A percentile compares a stretch with the other conserved stretches of the same genome.
These are phyloP conservation scores for Chrysochloris asiatica DNA, from an alignment of 2,113 vertebrate genomes.

Conservation along the genomic window DNA sequence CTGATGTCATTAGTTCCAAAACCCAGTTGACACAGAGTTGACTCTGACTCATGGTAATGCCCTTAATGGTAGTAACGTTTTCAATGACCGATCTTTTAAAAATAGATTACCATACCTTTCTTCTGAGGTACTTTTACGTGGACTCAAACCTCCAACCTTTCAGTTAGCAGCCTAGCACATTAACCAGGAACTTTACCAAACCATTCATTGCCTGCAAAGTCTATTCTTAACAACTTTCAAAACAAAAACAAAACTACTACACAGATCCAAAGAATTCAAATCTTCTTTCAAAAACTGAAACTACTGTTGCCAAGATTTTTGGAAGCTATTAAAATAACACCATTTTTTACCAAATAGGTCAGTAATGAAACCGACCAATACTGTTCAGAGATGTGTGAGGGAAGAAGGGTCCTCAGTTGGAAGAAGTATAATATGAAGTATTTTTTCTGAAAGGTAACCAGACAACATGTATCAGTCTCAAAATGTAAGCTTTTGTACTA, in stretches of 20 bases:
- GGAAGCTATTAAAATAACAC: constrained; percentile 30
- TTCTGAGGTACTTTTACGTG: neutral
- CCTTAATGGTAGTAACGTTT: neutral
- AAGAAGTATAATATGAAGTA: neutral
- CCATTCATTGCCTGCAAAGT: constrained; percentile 27
- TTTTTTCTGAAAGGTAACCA: neutral
- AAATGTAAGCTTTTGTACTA: neutral
- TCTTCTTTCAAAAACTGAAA: constrained; percentile 35
- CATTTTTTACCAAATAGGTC: neutral
- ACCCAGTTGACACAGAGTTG: neutral
- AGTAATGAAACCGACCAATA: neutral
- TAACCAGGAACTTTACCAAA: neutral
- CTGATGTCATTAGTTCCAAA: constrained; percentile 31
- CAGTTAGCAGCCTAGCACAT: neutral
- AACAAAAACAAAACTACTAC: neutral
- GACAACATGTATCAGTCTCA: neutral
- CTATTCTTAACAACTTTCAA: constrained; percentile 18
- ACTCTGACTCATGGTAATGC: neutral
- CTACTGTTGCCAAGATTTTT: constrained; percentile 13
- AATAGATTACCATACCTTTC: neutral
- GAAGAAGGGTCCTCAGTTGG: neutral
- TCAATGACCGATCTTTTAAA: neutral
- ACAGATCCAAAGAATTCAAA: constrained; percentile 8
- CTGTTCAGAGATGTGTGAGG: neutral
- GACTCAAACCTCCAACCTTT: neutral